Base-by-base conservation (phyloP, 1,140 invertebrate genomes). In the Aphaenogaster ashmeadi region DNA sequence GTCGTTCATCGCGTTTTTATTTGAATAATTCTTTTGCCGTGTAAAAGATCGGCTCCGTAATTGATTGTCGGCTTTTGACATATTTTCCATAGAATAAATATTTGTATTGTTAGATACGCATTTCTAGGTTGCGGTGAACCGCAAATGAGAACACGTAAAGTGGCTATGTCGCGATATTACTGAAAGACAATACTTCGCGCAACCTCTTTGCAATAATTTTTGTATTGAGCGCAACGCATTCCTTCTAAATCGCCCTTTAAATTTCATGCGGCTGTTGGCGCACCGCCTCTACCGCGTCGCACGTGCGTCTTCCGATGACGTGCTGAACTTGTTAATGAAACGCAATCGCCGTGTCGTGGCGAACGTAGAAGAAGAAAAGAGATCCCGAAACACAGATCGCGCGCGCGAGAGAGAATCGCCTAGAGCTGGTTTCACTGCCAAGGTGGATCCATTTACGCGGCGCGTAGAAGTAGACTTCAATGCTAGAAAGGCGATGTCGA, bases 271-370 rank as follows among this genome's bases (percentile, higher is more conserved):
- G 36, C 41, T 47, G n/a, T 47, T 52, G 54, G 47, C 88, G 33
- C 11, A 8, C 21, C 33, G 52, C 11, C 47, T 41, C 38, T 38
- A 11, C 54, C 54, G 79, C 21, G 41, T 18, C 69, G 58, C 88
- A 89, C 87, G 88, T 89, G 81, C 67, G 47, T 18, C 47, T 64
- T 54, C 21, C 54, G 15, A 27, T 47, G 18, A 71, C 71, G 87
- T 88, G 77, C 78, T 33, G 7, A 33, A 88, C 50, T 87, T 84
- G 66, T 90, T 88, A 90, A 87, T 78, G 79, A 87, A 85, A 89
- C 56, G 54, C 47, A 79, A 89, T 87, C 67, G 21, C 58, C 18
- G 60, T 50, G 50, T 11, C 11, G n/a, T 11, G 56, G 44, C 47
- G 72, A 79, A 71, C 15, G 41, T 77, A 78, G 67, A 88, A 71